Evolutionary conservation across 2,113 vertebrate species (phyloP).

Genomic region (Hirundichthys speculiger): DNA sequence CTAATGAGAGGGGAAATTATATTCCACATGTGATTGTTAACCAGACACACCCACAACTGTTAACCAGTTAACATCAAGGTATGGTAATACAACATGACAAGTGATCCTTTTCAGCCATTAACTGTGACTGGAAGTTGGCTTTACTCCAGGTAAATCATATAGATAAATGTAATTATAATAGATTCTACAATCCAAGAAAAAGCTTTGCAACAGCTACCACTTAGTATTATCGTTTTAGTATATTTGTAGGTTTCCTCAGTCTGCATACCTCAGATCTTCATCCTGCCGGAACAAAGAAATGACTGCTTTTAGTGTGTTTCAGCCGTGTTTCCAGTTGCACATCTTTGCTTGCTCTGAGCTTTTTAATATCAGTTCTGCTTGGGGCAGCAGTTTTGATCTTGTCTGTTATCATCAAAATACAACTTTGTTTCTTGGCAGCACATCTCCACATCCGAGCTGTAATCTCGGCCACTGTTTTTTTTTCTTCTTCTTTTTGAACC

Average conservation of each 20-base stretch:
- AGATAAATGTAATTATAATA: conserved; percentile 3
- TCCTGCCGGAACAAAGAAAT: conserved; percentile 2
- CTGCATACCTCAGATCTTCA: conserved; percentile 6
- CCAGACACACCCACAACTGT: too few relatives aligned
- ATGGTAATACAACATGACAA: conserved; percentile 8
- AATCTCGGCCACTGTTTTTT: not conserved
- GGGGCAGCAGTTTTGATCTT: conserved; percentile 24
- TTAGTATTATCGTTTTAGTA: not conserved
- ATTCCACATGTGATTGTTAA: conserved; percentile 2
- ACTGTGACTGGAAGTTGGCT: not conserved
- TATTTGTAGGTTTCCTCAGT: conserved; percentile 4
- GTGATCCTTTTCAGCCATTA: conserved; percentile 12
- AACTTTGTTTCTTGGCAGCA: conserved; percentile 34
- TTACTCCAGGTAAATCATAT: conserved; percentile 15
- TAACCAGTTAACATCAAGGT: conserved; percentile 13
- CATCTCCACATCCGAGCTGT: conserved; percentile 26
- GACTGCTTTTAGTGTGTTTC: conserved; percentile 2
- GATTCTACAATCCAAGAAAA: conserved; percentile 12
- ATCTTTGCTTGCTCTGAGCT: conserved; percentile 9
- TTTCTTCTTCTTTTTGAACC: not conserved
- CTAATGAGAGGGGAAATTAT: not conserved
- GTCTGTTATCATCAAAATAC: conserved; percentile 37
- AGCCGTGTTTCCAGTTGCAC: not conserved
- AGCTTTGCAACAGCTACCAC: conserved; percentile 3
- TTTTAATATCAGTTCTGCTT: conserved; percentile 13